Percentiles rank a stretch among this genome's conserved stretches.
Evolutionary conservation across 2,797 vertebrate genomes (phyloP).

Genomic region (Vireo griseus): DNA sequence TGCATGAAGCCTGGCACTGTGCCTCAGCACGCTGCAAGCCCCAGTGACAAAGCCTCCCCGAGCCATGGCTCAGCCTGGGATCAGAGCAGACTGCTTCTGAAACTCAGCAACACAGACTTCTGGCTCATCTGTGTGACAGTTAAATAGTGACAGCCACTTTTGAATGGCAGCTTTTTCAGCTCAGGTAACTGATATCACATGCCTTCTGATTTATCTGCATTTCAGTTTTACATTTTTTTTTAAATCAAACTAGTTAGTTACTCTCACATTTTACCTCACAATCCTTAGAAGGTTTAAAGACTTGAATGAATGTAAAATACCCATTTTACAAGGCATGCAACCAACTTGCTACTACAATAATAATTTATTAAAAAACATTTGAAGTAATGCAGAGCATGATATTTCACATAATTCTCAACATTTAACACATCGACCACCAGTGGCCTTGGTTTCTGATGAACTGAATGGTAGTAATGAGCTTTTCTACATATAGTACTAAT

Average conservation of each 20-base stretch:
- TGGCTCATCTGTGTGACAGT: not conserved
- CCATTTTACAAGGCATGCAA: not conserved
- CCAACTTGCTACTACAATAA: not conserved
- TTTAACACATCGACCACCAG: not conserved
- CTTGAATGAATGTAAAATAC: not conserved
- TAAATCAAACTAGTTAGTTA: not conserved
- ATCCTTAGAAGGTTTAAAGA: not conserved
- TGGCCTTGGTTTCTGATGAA: not conserved
- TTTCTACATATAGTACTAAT: not conserved
- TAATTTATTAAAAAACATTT: not conserved
- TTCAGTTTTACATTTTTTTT: not conserved
- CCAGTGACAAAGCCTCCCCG: not conserved
- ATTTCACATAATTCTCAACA: not conserved
- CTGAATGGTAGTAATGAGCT: not conserved
- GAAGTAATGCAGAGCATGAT: not conserved
- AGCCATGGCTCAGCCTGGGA: fast-evolving
- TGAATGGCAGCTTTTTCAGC: not conserved
- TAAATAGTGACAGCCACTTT: not conserved
- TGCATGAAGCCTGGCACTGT: not conserved
- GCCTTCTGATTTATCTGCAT: not conserved
- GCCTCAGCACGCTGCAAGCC: not conserved
- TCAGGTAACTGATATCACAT: not conserved
- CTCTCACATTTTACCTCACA: not conserved
- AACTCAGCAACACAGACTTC: not conserved
- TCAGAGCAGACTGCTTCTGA: not conserved